Evolutionary conservation across 1,140 invertebrate species (phyloP), one percentile per base, ranked within the genome.

Genomic region (Papilio aristodemus): DNA sequence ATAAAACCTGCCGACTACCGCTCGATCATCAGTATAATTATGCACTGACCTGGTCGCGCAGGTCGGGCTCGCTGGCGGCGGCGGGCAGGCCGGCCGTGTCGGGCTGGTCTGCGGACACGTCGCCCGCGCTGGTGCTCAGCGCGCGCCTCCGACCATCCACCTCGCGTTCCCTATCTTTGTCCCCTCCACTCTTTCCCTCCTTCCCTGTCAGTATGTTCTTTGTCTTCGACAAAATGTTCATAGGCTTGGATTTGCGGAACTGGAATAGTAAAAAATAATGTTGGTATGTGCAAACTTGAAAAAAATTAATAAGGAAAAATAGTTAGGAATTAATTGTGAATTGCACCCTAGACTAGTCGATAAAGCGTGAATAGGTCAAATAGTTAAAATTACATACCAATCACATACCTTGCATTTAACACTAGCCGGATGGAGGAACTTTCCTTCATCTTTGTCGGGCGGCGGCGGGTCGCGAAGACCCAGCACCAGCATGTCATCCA

Each of bases 111-210:
- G 58, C 72, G 11, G 73, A 70, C 43, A 79, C 82, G 67, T 81
- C 80, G 9, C 83, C 84, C 4, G 80, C 86, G 32, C 86, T 81
- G 0, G 86, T 86, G 57, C 83, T 85, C 7, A 85, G 68, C n/a
- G 98, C 92, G 25, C 97, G 97, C 57, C 94, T 93, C 8, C 94
- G 93, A 92, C 97, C 96, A 72, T 95, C 94, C 25, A 27, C 25
- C 17, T 39, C 69, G 4, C 27, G 36, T 41, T 39, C 59, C 57
- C 37, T 98, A 68, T 98, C 93, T 77, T 96, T 96, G 80, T 98
- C 96, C 4, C 46, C 41, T 14, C 41, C 46, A 6, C 19, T 54
- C 19, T 19, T 17, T 11, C 39, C 87, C 38, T 93, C 87, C 41
- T 94, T 93, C 37, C 94, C 93, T 7, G 83, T 76, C 11, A 89